Conservation (phyloP, 2,113 vertebrate genomes). For the Mohoua ochrocephala region DNA sequence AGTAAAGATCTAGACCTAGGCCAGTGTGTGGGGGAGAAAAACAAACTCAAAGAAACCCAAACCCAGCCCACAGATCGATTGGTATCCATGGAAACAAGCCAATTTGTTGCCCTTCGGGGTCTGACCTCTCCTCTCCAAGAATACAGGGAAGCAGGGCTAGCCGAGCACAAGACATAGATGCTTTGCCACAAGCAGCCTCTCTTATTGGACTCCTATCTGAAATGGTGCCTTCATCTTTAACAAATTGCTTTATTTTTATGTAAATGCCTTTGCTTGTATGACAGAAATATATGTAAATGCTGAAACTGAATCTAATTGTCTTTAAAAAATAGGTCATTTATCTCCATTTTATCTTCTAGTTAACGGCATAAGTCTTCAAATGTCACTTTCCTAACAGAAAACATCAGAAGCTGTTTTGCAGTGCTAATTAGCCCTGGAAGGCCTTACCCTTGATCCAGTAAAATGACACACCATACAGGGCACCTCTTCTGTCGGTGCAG, state of each 20-base stretch:
- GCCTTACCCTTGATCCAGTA: neutral
- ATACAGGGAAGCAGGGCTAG: neutral
- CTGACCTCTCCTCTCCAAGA: neutral
- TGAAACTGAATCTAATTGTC: neutral
- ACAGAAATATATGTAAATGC: neutral
- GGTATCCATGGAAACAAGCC: neutral
- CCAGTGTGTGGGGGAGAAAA: accelerated
- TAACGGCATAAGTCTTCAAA: neutral
- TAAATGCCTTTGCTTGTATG: neutral
- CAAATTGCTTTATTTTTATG: neutral
- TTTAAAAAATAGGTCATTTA: neutral
- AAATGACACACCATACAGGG: neutral
- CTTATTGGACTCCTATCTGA: neutral
- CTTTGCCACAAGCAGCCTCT: neutral
- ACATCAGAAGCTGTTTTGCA: neutral
- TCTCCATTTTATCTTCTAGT: neutral
- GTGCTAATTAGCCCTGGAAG: neutral
- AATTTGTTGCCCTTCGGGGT: neutral
- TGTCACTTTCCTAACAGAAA: neutral
- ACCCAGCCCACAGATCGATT: neutral
- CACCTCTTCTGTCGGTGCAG: neutral
- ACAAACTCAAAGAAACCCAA: neutral
- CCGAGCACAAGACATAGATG: neutral
- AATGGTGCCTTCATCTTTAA: neutral
- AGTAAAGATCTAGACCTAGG: neutral